Conservation (phyloP, 1,140 invertebrate species). For the Teleogryllus occipitalis region DNA sequence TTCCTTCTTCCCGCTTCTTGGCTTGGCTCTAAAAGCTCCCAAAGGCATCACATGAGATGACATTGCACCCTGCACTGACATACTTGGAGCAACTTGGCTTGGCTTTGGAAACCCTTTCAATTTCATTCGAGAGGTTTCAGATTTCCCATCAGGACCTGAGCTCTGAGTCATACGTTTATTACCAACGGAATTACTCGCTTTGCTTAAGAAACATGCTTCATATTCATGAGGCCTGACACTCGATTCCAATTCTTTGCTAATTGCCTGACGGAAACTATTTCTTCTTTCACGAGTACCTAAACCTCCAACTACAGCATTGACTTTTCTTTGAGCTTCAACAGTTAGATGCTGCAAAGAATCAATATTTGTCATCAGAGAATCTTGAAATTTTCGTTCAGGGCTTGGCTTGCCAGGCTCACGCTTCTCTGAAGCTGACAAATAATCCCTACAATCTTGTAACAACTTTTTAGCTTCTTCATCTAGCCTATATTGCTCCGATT, state of each 20-base stretch:
- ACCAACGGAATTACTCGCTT: no score
- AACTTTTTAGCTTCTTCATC: neutral
- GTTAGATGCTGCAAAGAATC: conserved; percentile 23
- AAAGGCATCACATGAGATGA: no score
- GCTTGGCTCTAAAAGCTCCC: no score
- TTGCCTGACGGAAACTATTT: conserved; percentile 38
- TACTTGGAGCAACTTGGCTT: no score
- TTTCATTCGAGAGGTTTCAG: no score
- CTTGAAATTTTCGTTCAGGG: no score
- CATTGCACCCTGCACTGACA: conserved; percentile 1
- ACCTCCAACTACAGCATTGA: conserved; percentile 30
- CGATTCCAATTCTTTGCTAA: conserved; percentile 29
- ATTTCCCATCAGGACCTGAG: no score
- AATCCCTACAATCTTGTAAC: conserved; percentile 1
- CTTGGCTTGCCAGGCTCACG: neutral
- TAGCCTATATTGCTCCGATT: neutral
- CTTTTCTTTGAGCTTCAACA: conserved; percentile 28
- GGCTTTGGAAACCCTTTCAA: no score
- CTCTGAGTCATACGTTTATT: no score
- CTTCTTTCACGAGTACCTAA: conserved; percentile 34
- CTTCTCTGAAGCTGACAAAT: neutral
- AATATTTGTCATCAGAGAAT: conserved; percentile 8
- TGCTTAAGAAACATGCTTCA: conserved; percentile 10
- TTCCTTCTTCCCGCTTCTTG: no score
- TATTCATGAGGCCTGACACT: conserved; percentile 18